Evolutionary conservation across 2,888 invertebrate species (phyloP), one percentile per base, ranked within the genome.

Genomic region (Cephus pygmeus): DNA sequence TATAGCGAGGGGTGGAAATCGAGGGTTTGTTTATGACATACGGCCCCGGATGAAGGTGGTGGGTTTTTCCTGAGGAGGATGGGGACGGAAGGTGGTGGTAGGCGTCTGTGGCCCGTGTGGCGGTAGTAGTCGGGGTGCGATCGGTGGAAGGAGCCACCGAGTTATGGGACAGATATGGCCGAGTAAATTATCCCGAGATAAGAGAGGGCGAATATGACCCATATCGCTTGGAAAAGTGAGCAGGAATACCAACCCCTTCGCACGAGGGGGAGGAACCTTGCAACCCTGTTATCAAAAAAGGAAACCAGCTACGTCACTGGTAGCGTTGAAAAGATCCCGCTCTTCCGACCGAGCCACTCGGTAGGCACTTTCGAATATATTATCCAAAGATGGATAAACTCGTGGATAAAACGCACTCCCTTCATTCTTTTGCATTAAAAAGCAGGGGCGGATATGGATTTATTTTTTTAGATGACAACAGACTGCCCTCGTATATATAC

Each of bases 111-210:
- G 35, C 12, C 56, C 23, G 56, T 23, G 56, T 15, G 56, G 23
- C 23, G 23, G 23, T 56, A 56, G 56, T 31, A 68, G 34, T 31
- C 31, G 34, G 3, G 9, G 71, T 71, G 77, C 69, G 69, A 34
- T 56, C 36, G 35, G 30, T 23, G 75, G 73, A 75, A 69, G 75
- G 76, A 75, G 69, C 73, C 36, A 31, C 68, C 75, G 76, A 78
- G 76, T 78, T 78, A 78, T 78, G 78, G 71, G 78, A 78, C 76
- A 78, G 76, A 78, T 78, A 78, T 78, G 78, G 76, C 33, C 75
- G 76, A 78, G 78, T 78, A 78, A 78, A 78, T 78, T 78, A 78
- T 78, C 75, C 75, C 69, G 75, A 78, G 78, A 78, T 78, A 78
- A 76, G 76, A 78, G 78, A 78, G 73, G 12, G 71, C 23, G 78